phyloP scores from a whole-genome alignment of 2,797 vertebrate species.

The Hirundo rustica region DNA sequence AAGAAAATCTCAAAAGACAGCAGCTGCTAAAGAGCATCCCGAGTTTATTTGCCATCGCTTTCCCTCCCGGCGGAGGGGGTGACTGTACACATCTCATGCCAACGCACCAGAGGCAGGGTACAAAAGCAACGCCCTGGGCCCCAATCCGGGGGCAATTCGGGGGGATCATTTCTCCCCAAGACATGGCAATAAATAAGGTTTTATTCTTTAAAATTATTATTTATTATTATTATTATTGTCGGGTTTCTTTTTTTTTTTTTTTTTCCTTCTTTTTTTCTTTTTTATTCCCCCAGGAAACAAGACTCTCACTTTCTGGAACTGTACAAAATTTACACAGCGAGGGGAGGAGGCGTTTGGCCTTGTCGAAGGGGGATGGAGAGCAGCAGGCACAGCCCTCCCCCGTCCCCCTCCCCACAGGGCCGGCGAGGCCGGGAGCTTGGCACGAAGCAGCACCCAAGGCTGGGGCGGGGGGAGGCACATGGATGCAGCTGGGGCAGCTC shows the following conservation, averaged over 20 bases:
- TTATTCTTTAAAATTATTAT: not conserved
- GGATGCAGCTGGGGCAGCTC: conserved; percentile 33
- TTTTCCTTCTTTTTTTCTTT: not conserved
- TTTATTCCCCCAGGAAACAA: conserved; percentile 80
- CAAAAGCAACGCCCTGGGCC: conserved; percentile 86
- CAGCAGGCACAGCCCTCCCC: not conserved
- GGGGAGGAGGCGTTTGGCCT: conserved; percentile 31
- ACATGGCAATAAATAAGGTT: conserved; percentile 91
- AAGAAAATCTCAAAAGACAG: conserved; percentile 53
- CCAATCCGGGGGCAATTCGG: not conserved
- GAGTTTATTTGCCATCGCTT: conserved; percentile 90
- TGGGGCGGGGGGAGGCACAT: not conserved
- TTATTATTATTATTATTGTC: not conserved
- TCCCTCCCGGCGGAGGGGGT: not conserved
- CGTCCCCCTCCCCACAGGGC: not conserved
- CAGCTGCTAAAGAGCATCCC: conserved; percentile 85
- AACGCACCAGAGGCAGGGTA: conserved; percentile 88
- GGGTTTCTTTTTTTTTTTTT: not conserved
- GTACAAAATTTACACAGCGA: conserved; percentile 93
- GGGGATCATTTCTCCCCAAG: conserved; percentile 81
- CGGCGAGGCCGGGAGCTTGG: not conserved
- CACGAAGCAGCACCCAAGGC: conserved; percentile 41
- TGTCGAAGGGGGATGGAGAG: not conserved
- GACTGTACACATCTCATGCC: conserved; percentile 91
- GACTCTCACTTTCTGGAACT: conserved; percentile 86